phyloP scores from a whole-genome alignment of 2,113 vertebrate genomes.

The Pelusios castaneus region DNA sequence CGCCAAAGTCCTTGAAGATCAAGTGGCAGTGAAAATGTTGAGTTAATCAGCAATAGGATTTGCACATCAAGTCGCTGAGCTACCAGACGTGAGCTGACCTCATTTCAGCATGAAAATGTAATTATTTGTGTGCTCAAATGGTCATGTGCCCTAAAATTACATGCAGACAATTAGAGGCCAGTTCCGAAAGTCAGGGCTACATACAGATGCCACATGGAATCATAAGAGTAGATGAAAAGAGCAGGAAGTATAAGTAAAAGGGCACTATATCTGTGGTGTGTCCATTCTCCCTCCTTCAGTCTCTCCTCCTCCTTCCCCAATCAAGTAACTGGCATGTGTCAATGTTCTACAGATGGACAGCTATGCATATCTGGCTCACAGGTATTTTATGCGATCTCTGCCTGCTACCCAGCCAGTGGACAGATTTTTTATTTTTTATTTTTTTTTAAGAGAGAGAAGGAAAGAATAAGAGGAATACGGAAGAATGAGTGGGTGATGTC shows the following conservation, averaged over 20 bases:
- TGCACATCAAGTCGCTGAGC: neutral
- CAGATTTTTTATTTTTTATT: neutral
- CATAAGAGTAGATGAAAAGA: neutral
- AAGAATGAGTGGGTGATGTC: neutral
- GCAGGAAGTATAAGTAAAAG: neutral
- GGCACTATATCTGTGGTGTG: neutral
- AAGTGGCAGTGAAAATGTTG: neutral
- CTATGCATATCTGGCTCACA: neutral
- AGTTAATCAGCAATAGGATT: neutral
- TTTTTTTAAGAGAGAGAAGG: neutral
- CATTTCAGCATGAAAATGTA: accelerated
- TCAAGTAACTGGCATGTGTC: neutral
- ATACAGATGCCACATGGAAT: neutral
- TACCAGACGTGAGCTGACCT: neutral
- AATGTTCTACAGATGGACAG: neutral
- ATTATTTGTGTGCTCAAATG: neutral
- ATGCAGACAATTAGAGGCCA: neutral
- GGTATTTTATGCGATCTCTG: neutral
- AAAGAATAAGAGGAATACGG: neutral
- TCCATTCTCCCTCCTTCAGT: neutral
- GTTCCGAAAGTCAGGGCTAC: neutral
- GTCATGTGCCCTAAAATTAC: neutral
- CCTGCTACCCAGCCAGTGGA: neutral
- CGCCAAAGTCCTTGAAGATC: neutral
- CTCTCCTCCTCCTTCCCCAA: neutral